These are phyloP conservation scores for Cyaniris semiargus DNA, from an alignment of 2,888 invertebrate species.

Conservation along the genomic window DNA sequence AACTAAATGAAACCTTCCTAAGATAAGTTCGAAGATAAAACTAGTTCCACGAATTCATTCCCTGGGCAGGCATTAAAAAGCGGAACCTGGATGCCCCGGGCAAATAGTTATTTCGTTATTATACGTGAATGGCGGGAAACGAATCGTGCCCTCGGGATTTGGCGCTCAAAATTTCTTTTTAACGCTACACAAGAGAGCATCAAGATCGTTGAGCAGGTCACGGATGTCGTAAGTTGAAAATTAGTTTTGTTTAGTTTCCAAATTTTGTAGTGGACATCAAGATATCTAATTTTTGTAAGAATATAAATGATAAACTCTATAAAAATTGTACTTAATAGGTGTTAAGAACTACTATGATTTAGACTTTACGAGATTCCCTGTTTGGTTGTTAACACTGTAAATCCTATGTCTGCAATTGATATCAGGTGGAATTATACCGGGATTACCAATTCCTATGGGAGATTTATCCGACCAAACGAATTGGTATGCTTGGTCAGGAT, in stretches of 20 bases:
- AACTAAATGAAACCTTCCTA: slow-evolving; percentile 27
- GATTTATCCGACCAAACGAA: too few species aligned
- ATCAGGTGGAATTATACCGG: too few species aligned
- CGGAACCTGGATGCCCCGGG: slow-evolving; percentile 38
- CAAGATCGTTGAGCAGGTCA: slow-evolving; percentile 28
- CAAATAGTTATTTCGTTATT: slow-evolving; percentile 39
- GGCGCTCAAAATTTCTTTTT: slow-evolving; percentile 36
- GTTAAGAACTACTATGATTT: slow-evolving; percentile 37
- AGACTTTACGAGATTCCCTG: too few species aligned
- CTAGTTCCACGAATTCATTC: slow-evolving; percentile 36
- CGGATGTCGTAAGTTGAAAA: slow-evolving; percentile 3
- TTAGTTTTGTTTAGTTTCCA: background rate
- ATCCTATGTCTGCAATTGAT: too few species aligned
- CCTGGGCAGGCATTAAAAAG: slow-evolving; percentile 39
- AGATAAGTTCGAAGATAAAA: slow-evolving; percentile 35
- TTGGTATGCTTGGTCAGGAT: too few species aligned
- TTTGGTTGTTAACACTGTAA: too few species aligned
- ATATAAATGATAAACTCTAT: background rate
- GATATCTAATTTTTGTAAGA: background rate
- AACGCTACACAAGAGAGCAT: slow-evolving; percentile 30
- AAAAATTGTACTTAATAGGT: too few species aligned
- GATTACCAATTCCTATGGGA: too few species aligned
- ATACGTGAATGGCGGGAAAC: slow-evolving; percentile 39
- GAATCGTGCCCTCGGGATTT: slow-evolving; percentile 40
- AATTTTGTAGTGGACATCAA: background rate